These are phyloP conservation scores for Drosophila kokeensis DNA, from an alignment of 2,888 invertebrate genomes.

Conservation along the genomic window DNA sequence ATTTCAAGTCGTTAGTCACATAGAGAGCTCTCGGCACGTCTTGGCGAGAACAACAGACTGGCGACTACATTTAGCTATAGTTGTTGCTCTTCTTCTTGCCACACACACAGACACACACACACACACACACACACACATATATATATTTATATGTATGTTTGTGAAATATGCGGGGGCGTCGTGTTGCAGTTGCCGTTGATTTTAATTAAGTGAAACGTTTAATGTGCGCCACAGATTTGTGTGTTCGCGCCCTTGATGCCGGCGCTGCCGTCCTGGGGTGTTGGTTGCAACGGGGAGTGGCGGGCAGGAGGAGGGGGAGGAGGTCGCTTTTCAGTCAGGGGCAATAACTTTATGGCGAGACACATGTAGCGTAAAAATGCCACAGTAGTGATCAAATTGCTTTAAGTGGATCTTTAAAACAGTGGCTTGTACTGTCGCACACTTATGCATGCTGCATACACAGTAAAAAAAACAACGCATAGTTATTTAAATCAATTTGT, in stretches of 20 bases:
- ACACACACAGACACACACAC: conserved; percentile 1
- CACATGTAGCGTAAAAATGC: conserved; percentile 35
- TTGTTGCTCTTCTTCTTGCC: conserved; percentile 14
- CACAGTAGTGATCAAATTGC: conserved; percentile 52
- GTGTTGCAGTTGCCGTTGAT: conserved; percentile 63
- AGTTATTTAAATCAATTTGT: background rate
- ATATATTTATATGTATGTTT: background rate
- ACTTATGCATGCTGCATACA: background rate
- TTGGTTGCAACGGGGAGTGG: background rate
- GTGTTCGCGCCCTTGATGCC: conserved; percentile 63
- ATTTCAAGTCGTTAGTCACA: conserved; percentile 78
- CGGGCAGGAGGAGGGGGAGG: too few relatives aligned
- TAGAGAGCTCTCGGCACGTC: conserved; percentile 44
- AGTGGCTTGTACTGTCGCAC: conserved; percentile 6
- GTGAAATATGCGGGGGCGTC: conserved; percentile 60
- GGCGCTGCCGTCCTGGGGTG: conserved; percentile 19
- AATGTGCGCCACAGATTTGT: conserved; percentile 74
- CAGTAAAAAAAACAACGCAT: background rate
- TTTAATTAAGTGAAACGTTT: conserved; percentile 75
- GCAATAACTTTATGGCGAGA: conserved; percentile 16
- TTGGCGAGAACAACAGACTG: conserved; percentile 27
- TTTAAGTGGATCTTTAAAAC: conserved; percentile 40
- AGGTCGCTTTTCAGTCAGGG: conserved; percentile 15
- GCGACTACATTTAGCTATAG: conserved; percentile 12
- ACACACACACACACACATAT: background rate